phyloP scores from a whole-genome alignment of 2,797 vertebrate species.

The Diplodus sargus region DNA sequence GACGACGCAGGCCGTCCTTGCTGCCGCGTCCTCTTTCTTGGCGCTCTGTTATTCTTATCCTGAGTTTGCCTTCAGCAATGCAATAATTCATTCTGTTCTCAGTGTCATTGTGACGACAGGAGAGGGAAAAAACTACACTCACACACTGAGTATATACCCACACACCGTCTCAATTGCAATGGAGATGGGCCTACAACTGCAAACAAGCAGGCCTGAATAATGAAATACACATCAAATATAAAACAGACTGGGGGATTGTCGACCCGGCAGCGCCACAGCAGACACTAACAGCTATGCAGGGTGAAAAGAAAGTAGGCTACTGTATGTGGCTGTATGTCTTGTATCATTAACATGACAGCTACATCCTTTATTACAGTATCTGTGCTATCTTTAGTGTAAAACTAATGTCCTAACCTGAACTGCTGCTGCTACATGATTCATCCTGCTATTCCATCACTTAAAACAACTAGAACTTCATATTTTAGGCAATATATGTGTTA shows the following conservation, averaged over 20 bases:
- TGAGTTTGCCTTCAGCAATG: constrained; percentile 57
- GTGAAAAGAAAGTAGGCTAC: constrained; percentile 66
- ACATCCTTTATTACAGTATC: constrained; percentile 26
- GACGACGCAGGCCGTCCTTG: constrained; percentile 53
- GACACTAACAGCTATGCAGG: constrained; percentile 62
- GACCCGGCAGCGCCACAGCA: constrained; percentile 55
- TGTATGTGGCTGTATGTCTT: constrained; percentile 47
- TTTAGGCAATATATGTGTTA: neutral
- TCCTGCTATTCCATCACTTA: neutral
- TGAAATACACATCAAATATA: constrained; percentile 78
- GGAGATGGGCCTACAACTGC: constrained; percentile 57
- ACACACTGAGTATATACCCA: constrained; percentile 26
- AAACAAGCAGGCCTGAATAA: constrained; percentile 77
- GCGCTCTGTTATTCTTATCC: constrained; percentile 61
- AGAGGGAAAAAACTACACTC: neutral
- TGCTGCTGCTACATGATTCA: neutral
- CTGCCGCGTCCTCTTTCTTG: constrained; percentile 39
- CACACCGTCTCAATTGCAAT: constrained; percentile 48
- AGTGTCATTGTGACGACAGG: constrained; percentile 50
- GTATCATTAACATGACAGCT: constrained; percentile 64
- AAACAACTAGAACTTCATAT: neutral
- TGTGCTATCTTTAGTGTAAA: constrained; percentile 44
- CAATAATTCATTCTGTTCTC: constrained; percentile 69
- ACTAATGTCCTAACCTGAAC: constrained; percentile 25
- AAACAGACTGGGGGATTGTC: constrained; percentile 60